Base-by-base conservation (phyloP, 2,797 vertebrate genomes). In the Etheostoma nigrum region DNA sequence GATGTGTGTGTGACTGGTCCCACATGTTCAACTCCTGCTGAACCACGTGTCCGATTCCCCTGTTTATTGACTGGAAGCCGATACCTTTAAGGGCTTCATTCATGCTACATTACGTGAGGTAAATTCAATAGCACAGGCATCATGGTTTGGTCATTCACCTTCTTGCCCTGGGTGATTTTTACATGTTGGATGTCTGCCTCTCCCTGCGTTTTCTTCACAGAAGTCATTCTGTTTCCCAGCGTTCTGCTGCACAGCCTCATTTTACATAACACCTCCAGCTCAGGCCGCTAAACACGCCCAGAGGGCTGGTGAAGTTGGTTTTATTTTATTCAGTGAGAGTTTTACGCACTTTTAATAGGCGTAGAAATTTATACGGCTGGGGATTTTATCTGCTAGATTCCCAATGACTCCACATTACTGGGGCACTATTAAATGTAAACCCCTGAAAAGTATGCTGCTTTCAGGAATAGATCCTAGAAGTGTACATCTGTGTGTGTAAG, bases 31-130 rank as follows among this genome's bases (percentile, higher is more conserved):
- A 94, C 94, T 93, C 88, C 85, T 2, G 69, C 62, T 93, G 92
- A 94, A 92, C 88, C 87, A 52, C 67, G 74, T 23, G 79, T 86
- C 86, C 68, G 70, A 91, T 89, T 83, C 84, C 64, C 58, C 78
- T 84, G 89, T 94, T 94, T 93, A 94, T 92, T 91, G 93, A 91
- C 88, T 93, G 90, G 79, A 92, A 93, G 72, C 78, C 21, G 93
- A 94, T 89, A 91, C 87, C 83, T 92, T 92, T 84, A 93, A 91
- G 85, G 86, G 76, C 70, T 93, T 93, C 89, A 93, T 95, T 94
- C 92, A 93, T 93, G 90, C 92, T 78, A 86, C 85, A 83, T 84
- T 89, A 91, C 60, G 40, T 64, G 80, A 83, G 70, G 88, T 85
- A 83, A 78, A 92, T 89, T 88, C 83, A 89, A 91, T 80, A 80